phyloP scores from a whole-genome alignment of 2,888 invertebrate genomes.

The Macrosoma leucophasiata region DNA sequence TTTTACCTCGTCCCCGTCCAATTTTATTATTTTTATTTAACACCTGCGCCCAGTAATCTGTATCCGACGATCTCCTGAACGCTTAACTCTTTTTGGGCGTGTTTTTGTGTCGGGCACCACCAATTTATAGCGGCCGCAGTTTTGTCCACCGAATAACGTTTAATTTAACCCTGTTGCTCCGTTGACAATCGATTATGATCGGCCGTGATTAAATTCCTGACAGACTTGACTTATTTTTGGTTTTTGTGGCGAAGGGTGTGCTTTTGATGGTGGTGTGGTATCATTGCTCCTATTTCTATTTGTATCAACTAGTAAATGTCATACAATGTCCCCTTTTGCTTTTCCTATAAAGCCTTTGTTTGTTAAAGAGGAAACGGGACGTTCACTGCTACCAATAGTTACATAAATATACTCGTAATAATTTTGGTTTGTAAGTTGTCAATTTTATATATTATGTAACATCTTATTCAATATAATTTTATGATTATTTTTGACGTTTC shows the following conservation, averaged over 20 bases:
- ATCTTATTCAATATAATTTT: too few species aligned
- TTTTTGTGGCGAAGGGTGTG: background rate
- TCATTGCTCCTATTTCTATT: constrained; percentile 5
- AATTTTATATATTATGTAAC: too few species aligned
- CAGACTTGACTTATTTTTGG: constrained; percentile 9
- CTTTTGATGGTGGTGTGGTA: background rate
- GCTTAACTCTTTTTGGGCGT: constrained; percentile 72
- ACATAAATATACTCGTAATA: too few species aligned
- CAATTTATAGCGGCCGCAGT: constrained; percentile 63
- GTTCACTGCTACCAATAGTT: too few species aligned
- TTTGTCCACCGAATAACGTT: constrained; percentile 64
- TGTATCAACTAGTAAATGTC: background rate
- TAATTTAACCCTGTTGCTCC: constrained; percentile 61
- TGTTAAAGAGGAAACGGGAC: too few species aligned
- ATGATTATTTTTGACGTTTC: too few species aligned
- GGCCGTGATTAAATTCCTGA: constrained; percentile 45
- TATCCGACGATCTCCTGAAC: constrained; percentile 71
- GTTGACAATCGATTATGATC: constrained; percentile 64
- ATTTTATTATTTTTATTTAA: constrained; percentile 76
- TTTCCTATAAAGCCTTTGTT: too few species aligned
- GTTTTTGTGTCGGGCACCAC: constrained; percentile 50
- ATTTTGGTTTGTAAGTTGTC: too few species aligned
- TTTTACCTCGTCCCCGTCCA: constrained; percentile 59
- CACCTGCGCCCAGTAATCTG: constrained; percentile 74
- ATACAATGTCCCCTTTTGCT: too few species aligned